These are phyloP conservation scores for Cordilura impudica DNA, from an alignment of 2,888 invertebrate species.

Conservation along the genomic window DNA sequence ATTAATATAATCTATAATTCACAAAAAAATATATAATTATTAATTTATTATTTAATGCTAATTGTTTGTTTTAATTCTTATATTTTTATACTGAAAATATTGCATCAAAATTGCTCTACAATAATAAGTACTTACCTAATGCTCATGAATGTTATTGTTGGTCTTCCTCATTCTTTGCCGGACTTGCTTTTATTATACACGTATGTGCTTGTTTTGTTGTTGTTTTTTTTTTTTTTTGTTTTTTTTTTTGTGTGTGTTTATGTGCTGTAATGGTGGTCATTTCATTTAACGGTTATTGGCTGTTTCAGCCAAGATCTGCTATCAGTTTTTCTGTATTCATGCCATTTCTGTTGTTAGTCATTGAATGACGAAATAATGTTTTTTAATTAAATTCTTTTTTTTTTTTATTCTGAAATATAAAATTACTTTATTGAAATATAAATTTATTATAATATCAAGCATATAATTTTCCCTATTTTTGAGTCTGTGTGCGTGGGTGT, in stretches of 20 bases:
- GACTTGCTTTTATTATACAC: neutral
- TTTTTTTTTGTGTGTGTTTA: neutral
- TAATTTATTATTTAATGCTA: too few species aligned
- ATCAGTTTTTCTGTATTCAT: conserved; percentile 5
- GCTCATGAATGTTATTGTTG: neutral
- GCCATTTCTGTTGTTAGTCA: neutral
- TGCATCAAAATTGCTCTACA: too few species aligned
- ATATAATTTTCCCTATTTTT: conserved; percentile 2
- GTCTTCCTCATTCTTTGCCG: neutral
- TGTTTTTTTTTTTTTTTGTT: too few species aligned
- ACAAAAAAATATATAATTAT: too few species aligned
- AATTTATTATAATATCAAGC: conserved; percentile 7
- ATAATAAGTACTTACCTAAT: neutral
- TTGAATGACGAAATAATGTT: conserved; percentile 3
- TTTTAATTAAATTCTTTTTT: conserved; percentile 9
- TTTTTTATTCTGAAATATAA: neutral
- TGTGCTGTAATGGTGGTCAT: conserved; percentile 9
- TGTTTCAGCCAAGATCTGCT: conserved; percentile 13
- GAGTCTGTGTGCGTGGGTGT: neutral
- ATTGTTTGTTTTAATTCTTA: too few species aligned
- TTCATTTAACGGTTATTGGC: conserved; percentile 37
- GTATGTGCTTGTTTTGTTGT: too few species aligned
- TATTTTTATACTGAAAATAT: too few species aligned
- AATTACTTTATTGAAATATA: too few species aligned
- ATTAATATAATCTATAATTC: too few species aligned